Evolutionary conservation across 2,797 vertebrate genomes (phyloP).

Genomic region (Dermochelys coriacea): DNA sequence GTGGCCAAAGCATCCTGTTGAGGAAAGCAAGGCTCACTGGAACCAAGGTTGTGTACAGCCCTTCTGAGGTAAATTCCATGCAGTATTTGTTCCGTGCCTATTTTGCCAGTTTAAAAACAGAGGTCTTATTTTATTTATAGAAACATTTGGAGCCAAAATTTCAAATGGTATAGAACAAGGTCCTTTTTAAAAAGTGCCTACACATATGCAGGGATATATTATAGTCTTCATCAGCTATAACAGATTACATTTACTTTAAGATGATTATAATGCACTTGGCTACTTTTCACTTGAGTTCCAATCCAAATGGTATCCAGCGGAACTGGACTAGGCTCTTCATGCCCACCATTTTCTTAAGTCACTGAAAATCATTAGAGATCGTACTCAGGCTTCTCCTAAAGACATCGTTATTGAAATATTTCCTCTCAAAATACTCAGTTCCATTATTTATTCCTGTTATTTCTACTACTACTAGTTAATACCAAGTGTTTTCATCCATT

Average conservation of each 20-base stretch:
- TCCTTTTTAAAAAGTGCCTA: conserved; percentile 41
- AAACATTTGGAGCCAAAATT: conserved; percentile 39
- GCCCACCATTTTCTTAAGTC: background rate
- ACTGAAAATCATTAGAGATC: background rate
- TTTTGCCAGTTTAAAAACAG: background rate
- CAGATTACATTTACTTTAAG: background rate
- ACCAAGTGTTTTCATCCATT: conserved; percentile 24
- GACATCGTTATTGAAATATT: background rate
- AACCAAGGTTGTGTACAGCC: background rate
- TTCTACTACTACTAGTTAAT: background rate
- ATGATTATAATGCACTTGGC: background rate
- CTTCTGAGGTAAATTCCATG: background rate
- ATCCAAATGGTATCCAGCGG: background rate
- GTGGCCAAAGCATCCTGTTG: background rate
- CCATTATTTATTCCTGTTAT: background rate
- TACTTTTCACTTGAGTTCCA: background rate
- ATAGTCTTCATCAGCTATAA: background rate
- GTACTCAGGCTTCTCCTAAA: background rate
- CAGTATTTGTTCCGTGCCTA: background rate
- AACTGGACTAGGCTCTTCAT: background rate
- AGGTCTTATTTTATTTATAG: conserved; percentile 7
- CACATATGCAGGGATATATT: conserved; percentile 41
- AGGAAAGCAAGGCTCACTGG: background rate
- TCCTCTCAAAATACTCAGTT: background rate
- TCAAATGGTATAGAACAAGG: conserved; percentile 45